A percentile compares a stretch with the other conserved stretches of the same genome.
phyloP scores from a whole-genome alignment of 1,140 invertebrate species.

The Pseudomyrmex flavicornis region DNA sequence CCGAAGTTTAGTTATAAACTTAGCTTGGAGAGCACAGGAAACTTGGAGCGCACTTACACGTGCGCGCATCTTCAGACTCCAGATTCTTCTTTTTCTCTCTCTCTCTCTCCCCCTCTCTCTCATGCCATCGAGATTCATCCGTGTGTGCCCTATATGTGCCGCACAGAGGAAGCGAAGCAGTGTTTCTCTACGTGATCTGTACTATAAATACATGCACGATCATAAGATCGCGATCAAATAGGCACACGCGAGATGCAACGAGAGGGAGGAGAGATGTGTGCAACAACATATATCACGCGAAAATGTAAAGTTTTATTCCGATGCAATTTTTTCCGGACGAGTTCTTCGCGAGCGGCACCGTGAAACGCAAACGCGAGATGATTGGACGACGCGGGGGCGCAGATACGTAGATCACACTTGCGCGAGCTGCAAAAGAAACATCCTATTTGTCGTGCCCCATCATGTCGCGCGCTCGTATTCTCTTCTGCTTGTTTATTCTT shows the following conservation, averaged over 20 bases:
- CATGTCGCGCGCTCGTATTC: constrained; percentile 15
- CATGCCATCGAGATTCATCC: constrained; percentile 33
- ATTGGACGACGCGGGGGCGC: constrained; percentile 13
- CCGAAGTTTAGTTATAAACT: constrained; percentile 53
- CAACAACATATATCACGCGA: background rate
- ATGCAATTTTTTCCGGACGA: constrained; percentile 30
- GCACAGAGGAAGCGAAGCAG: background rate
- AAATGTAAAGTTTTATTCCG: constrained; percentile 47
- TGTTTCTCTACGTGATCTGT: background rate
- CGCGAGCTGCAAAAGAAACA: constrained; percentile 7
- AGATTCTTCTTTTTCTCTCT: background rate
- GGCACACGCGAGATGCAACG: background rate
- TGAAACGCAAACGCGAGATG: constrained; percentile 11
- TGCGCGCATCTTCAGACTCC: background rate
- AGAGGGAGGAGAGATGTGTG: background rate
- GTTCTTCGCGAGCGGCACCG: background rate
- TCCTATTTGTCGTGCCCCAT: constrained; percentile 35
- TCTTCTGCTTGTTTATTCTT: constrained; percentile 46
- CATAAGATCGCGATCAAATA: constrained; percentile 21
- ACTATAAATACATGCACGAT: constrained; percentile 42
- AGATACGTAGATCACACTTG: constrained; percentile 13
- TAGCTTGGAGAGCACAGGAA: constrained; percentile 3
- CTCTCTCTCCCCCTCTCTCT: too few relatives aligned
- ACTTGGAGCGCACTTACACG: constrained; percentile 1
- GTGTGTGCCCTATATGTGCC: background rate